Conservation (phyloP, 2,797 vertebrate species). For the Amazona ochrocephala region DNA sequence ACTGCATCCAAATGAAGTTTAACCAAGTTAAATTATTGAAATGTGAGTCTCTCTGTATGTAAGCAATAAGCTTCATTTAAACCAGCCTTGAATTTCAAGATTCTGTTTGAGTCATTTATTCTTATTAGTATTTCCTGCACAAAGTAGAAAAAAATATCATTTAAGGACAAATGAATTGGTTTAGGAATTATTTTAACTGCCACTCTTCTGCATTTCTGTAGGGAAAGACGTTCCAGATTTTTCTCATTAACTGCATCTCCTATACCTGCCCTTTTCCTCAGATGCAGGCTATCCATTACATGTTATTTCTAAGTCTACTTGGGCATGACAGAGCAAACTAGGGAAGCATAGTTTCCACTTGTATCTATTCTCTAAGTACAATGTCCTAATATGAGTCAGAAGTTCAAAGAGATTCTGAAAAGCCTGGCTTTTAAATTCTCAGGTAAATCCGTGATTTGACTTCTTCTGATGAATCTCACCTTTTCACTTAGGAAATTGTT, state of each 20-base stretch:
- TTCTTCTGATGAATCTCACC: not conserved
- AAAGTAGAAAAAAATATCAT: not conserved
- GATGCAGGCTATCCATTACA: not conserved
- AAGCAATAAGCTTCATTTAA: not conserved
- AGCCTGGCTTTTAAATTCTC: not conserved
- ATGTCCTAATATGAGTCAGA: not conserved
- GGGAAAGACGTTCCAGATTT: not conserved
- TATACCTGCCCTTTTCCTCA: not conserved
- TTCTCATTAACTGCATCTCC: not conserved
- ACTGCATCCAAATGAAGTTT: not conserved
- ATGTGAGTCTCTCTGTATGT: rapidly evolving
- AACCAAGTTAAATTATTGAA: not conserved
- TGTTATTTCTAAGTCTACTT: not conserved
- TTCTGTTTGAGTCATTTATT: not conserved
- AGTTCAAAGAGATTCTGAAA: not conserved
- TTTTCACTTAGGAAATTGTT: not conserved
- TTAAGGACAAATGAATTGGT: not conserved
- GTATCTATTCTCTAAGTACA: not conserved
- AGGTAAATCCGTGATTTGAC: not conserved
- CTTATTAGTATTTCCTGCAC: not conserved
- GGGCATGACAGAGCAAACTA: not conserved
- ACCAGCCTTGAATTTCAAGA: not conserved
- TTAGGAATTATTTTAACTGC: not conserved
- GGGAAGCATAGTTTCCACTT: not conserved
- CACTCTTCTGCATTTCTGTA: not conserved